Base-by-base conservation (phyloP, 2,113 vertebrate species). In the Brachyistius frenatus region DNA sequence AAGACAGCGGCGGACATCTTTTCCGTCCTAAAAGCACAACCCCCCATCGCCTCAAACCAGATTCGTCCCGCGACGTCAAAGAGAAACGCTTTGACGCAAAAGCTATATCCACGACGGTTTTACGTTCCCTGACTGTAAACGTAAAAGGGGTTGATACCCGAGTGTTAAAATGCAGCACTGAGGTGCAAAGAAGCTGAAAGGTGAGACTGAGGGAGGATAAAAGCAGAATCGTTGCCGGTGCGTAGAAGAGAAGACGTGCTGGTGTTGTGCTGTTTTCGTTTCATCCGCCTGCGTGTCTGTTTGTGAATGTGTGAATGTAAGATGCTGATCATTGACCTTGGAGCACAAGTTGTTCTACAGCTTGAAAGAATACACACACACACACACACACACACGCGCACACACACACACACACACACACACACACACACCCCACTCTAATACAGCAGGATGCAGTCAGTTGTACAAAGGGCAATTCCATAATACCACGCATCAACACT, bases 311-410 rank as follows among this genome's bases (percentile, higher is more conserved):
- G 23, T 49, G 16, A 58, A 3, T 23, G 41, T 52, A 54, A 68
- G 84, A 84, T 83, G 33, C 39, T 82, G 49, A 76, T 85, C 68
- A 31, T 39, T 75, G 73, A 88, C 78, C 83, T 80, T 69, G 32
- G 80, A 82, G 60, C 73, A 75, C 52, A 80, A 37, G 44, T 75
- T 66, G 44, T 36, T 84, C n/a, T 71, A 13, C 56, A 73, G 68
- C 47, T 60, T 39, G 15, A 7, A 66, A 46, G 31, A 68, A 66
- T 2, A 7, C 57, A 65, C 44, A 23, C 41, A 44, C 33, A 46
- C 62, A 63, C 52, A 50, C 14, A 32, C 49, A 16, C 49, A 50
- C 49, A 50, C 49, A 50, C 49, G 32, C 32, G 41, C 56, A 50
- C 33, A 53, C 15, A 33, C 50, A 35, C 31, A 47, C 55, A 50